phyloP scores from a whole-genome alignment of 2,113 vertebrate genomes.

The Pterocles orientalis region DNA sequence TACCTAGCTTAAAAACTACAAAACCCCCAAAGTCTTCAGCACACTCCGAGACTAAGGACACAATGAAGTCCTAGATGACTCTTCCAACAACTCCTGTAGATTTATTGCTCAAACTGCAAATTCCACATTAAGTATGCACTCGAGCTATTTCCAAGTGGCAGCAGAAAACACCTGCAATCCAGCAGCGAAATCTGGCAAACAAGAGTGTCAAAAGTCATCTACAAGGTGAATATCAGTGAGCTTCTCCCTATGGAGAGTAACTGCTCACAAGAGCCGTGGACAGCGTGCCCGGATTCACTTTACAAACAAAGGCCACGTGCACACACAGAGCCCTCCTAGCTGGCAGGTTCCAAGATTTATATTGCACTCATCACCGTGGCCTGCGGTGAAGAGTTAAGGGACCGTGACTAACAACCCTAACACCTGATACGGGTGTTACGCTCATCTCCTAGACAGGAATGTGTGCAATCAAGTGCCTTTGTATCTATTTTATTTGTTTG shows the following conservation, averaged over 20 bases:
- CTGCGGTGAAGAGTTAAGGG: background rate
- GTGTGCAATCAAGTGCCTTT: background rate
- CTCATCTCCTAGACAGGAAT: background rate
- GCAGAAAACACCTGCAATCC: background rate
- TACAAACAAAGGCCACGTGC: accelerated
- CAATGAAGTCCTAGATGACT: background rate
- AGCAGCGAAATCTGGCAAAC: background rate
- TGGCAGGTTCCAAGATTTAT: background rate
- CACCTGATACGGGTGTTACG: accelerated
- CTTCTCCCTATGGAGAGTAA: background rate
- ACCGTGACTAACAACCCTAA: background rate
- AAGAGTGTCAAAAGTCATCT: background rate
- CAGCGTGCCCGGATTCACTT: accelerated
- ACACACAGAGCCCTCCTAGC: accelerated
- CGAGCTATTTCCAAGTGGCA: background rate
- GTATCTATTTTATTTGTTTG: background rate
- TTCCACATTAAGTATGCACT: background rate
- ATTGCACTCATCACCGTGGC: accelerated
- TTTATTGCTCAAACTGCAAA: background rate
- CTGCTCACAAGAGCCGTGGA: background rate
- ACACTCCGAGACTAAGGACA: background rate
- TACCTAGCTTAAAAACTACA: background rate
- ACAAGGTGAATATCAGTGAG: background rate
- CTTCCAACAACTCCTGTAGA: background rate
- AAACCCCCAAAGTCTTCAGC: background rate